Percentiles rank a stretch among this genome's conserved stretches.
Evolutionary conservation across 2,797 vertebrate genomes (phyloP).

Genomic region (Erethizon dorsatum): DNA sequence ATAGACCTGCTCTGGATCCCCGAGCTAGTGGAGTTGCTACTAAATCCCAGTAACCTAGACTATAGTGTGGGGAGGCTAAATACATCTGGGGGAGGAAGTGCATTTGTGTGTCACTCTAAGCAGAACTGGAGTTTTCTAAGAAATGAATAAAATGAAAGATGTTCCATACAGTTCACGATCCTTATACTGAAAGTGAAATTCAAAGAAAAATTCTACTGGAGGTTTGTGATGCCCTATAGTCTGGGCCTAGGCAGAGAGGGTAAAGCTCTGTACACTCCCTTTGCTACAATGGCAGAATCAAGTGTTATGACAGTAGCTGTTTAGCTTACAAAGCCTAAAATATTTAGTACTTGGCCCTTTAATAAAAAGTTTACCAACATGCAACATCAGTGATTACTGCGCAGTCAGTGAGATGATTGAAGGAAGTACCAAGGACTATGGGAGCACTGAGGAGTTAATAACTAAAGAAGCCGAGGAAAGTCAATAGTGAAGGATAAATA

Average conservation of each 20-base stretch:
- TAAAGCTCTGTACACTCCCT: neutral
- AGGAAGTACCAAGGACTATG: neutral
- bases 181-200: neutral
- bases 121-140: slow-evolving; percentile 2
- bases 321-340: neutral
- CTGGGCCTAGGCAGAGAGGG: neutral
- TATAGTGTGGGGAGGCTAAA: neutral
- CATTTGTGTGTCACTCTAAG: neutral
- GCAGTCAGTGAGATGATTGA: neutral
- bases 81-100: neutral
- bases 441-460: neutral
- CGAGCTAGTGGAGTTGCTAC: neutral
- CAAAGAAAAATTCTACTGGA: slow-evolving; percentile 26
- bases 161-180: neutral
- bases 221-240: neutral
- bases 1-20: neutral
- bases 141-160: slow-evolving; percentile 25
- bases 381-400: neutral
- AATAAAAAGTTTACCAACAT: neutral
- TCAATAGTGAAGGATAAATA: neutral
- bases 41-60: neutral
- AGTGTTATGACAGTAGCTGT: neutral
- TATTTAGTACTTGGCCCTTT: neutral
- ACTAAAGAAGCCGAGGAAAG: neutral
- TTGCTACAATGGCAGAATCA: neutral